Evolutionary conservation across 1,140 invertebrate genomes (phyloP).

Genomic region (Ectropis grisescens): DNA sequence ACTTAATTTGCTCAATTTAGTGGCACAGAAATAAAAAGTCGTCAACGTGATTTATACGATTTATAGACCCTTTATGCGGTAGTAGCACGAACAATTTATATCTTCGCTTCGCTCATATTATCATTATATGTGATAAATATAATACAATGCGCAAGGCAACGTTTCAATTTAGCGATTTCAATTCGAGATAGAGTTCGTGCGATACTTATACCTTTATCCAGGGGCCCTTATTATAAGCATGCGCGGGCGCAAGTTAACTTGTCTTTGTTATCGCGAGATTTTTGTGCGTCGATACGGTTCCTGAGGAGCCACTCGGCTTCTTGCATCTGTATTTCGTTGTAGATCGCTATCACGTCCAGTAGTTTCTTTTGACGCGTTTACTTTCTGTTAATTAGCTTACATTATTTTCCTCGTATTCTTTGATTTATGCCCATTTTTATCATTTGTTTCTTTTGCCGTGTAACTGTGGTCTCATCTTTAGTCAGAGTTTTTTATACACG

Average conservation of each 20-base stretch:
- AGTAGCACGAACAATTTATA: no score
- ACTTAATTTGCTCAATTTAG: no score
- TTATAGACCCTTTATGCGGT: no score
- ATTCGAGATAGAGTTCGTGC: conserved; percentile 37
- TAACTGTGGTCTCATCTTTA: no score
- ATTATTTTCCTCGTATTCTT: no score
- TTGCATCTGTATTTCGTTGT: conserved; percentile 20
- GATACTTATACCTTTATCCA: conserved; percentile 45
- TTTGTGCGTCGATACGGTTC: conserved; percentile 49
- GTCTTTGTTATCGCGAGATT: conserved; percentile 60
- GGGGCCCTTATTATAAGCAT: conserved; percentile 48
- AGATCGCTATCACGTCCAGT: conserved; percentile 22
- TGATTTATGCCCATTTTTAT: conserved; percentile 9
- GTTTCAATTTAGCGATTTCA: conserved; percentile 62
- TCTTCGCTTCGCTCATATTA: no score
- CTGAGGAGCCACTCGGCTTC: conserved; percentile 13
- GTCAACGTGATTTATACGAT: no score
- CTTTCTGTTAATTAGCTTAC: conserved; percentile 18
- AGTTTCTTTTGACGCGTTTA: conserved; percentile 18
- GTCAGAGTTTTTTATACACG: no score
- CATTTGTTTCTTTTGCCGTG: no score
- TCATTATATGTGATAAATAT: no score
- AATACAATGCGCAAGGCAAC: conserved; percentile 48
- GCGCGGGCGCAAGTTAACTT: conserved; percentile 54
- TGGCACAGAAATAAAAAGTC: no score